Conservation (phyloP, 2,888 invertebrate genomes). For the Plutella xylostella region DNA sequence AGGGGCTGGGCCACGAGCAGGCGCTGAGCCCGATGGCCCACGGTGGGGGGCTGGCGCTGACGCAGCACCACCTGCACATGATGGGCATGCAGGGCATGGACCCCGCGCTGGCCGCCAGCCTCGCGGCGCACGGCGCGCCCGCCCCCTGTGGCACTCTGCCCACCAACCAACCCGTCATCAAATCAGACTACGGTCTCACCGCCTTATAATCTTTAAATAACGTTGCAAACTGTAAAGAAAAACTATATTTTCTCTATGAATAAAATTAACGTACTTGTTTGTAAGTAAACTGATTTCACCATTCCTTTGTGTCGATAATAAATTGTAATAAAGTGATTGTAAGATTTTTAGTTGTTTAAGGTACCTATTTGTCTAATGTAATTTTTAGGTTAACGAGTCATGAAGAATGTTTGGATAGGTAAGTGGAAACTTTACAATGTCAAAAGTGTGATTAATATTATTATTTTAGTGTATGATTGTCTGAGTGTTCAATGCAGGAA, state of each 20-base stretch:
- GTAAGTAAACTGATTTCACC: conserved; percentile 39
- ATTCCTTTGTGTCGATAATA: conserved; percentile 64
- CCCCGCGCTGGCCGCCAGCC: conserved; percentile 58
- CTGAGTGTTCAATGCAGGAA: conserved; percentile 48
- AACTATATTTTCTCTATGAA: conserved; percentile 55
- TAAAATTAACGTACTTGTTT: conserved; percentile 40
- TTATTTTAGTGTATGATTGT: conserved; percentile 55
- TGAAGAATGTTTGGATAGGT: conserved; percentile 60
- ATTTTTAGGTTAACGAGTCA: conserved; percentile 55
- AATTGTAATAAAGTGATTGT: conserved; percentile 60
- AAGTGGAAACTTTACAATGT: conserved; percentile 67
- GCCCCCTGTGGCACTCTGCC: conserved; percentile 56
- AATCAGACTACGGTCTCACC: conserved; percentile 90
- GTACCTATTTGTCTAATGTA: conserved; percentile 52
- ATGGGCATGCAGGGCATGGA: conserved; percentile 60
- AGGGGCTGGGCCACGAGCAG: conserved; percentile 55
- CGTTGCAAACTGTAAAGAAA: conserved; percentile 39
- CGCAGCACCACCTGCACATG: conserved; percentile 62
- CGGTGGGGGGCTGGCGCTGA: conserved; percentile 64
- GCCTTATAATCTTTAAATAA: conserved; percentile 67
- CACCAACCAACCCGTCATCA: conserved; percentile 73
- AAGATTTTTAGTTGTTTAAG: conserved; percentile 41
- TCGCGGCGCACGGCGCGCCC: conserved; percentile 67
- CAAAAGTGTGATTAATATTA: conserved; percentile 67
- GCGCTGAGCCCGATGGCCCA: conserved; percentile 66